These are phyloP conservation scores for Callaeas wilsoni DNA, from an alignment of 2,113 vertebrate genomes.

Conservation along the genomic window DNA sequence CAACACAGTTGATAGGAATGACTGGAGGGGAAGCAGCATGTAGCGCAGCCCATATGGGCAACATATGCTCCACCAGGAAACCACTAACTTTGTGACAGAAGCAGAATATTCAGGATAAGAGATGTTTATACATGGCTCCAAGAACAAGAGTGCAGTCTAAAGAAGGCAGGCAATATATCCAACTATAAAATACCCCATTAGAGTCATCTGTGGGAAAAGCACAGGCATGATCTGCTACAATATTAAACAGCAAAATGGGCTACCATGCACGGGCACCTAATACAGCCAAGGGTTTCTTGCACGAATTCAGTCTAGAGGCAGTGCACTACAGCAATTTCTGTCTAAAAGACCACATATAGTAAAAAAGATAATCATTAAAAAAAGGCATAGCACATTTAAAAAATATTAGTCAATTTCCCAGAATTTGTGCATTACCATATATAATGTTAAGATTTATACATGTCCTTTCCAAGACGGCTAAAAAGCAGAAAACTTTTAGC, in stretches of 20 bases:
- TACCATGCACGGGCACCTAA: neutral
- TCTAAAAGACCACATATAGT: neutral
- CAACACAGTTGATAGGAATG: slow-evolving; percentile 10
- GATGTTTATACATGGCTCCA: neutral
- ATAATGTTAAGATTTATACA: neutral
- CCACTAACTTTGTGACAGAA: slow-evolving; percentile 26
- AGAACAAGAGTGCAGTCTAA: neutral
- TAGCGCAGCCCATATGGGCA: slow-evolving; percentile 54
- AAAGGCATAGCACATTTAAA: neutral
- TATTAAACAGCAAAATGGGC: neutral
- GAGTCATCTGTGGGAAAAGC: neutral
- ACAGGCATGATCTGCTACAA: neutral
- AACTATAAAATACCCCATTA: neutral
- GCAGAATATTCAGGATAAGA: slow-evolving; percentile 22
- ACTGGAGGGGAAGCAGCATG: slow-evolving; percentile 52
- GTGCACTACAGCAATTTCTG: neutral
- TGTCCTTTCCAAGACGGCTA: neutral
- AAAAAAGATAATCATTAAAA: neutral
- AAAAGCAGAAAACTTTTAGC: neutral
- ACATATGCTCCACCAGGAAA: slow-evolving; percentile 54
- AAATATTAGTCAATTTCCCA: neutral
- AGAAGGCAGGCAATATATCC: slow-evolving; percentile 1
- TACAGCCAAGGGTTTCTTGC: neutral
- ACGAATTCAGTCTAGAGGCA: neutral
- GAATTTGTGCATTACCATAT: neutral